These are phyloP conservation scores for Psophia crepitans DNA, from an alignment of 2,113 vertebrate species.

Conservation along the genomic window DNA sequence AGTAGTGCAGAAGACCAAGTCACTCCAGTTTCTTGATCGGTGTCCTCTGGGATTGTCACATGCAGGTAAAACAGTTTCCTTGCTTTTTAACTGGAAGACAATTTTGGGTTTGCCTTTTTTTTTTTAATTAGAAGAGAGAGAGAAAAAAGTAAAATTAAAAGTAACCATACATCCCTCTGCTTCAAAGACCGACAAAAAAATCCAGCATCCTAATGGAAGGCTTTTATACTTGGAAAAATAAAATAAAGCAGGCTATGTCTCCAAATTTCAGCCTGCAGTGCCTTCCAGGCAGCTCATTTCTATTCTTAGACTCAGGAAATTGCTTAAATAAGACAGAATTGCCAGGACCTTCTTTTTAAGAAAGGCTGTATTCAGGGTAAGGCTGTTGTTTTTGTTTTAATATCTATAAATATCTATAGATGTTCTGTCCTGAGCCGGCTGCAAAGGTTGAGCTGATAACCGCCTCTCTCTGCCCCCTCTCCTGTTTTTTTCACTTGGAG, in stretches of 20 bases:
- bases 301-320: constrained; percentile 78
- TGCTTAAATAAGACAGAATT: constrained; percentile 70
- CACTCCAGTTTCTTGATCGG: constrained; percentile 5
- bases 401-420: constrained; percentile 51
- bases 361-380: constrained; percentile 68
- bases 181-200: constrained; percentile 51
- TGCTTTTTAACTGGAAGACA: not conserved
- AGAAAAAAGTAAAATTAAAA: not conserved
- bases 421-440: not conserved
- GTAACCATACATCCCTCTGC: constrained; percentile 32
- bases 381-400: constrained; percentile 24
- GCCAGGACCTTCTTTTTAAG: constrained; percentile 66
- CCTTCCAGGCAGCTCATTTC: constrained; percentile 69
- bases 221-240: constrained; percentile 19
- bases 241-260: constrained; percentile 49
- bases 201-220: constrained; percentile 30
- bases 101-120: not conserved
- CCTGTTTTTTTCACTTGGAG: constrained; percentile 53
- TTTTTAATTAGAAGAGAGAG: not conserved
- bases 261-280: constrained; percentile 71
- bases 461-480: constrained; percentile 64
- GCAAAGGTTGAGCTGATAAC: constrained; percentile 31
- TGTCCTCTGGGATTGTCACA: constrained; percentile 43
- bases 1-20: constrained; percentile 21
- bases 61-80: constrained; percentile 35